Evolutionary conservation across 1,140 invertebrate species (phyloP).

Genomic region (Battus philenor): DNA sequence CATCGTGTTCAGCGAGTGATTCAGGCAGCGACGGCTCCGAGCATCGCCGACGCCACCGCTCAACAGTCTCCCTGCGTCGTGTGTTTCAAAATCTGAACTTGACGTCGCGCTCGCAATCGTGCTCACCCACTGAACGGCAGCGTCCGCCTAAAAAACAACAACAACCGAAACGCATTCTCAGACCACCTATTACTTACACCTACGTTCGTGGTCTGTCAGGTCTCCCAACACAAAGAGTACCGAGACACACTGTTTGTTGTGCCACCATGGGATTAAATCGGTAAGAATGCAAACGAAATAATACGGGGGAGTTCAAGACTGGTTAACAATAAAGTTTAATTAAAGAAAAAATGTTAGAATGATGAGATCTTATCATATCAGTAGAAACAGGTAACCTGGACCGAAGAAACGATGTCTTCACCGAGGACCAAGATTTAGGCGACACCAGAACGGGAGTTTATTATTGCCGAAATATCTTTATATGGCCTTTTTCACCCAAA

Average conservation of each 20-base stretch:
- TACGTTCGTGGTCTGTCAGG: slow-evolving; percentile 87
- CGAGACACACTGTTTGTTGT: slow-evolving; percentile 69
- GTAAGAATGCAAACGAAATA: slow-evolving; percentile 35
- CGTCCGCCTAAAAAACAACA: slow-evolving; percentile 77
- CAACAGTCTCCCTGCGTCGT: slow-evolving; percentile 81
- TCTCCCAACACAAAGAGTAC: slow-evolving; percentile 85
- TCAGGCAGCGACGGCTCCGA: slow-evolving; percentile 76
- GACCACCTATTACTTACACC: slow-evolving; percentile 85
- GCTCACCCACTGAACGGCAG: slow-evolving; percentile 74
- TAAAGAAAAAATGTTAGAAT: slow-evolving; percentile 41
- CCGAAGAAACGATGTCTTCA: slow-evolving; percentile 43
- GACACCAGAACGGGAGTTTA: slow-evolving; percentile 14
- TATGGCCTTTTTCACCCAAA: slow-evolving; percentile 1
- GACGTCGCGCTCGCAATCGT: slow-evolving; percentile 78
- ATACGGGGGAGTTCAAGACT: slow-evolving; percentile 60
- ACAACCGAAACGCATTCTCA: slow-evolving; percentile 81
- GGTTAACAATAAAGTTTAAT: slow-evolving; percentile 53
- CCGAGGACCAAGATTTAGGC: slow-evolving; percentile 50
- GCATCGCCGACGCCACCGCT: slow-evolving; percentile 77
- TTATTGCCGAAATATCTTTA: slow-evolving; percentile 16
- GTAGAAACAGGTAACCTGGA: slow-evolving; percentile 40
- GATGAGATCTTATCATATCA: slow-evolving; percentile 63
- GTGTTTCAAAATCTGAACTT: slow-evolving; percentile 82
- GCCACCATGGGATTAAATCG: slow-evolving; percentile 54
- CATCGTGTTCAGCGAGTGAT: slow-evolving; percentile 78